Evolutionary conservation across 2,797 vertebrate genomes (phyloP).

Genomic region (Atherinosoma microstoma): DNA sequence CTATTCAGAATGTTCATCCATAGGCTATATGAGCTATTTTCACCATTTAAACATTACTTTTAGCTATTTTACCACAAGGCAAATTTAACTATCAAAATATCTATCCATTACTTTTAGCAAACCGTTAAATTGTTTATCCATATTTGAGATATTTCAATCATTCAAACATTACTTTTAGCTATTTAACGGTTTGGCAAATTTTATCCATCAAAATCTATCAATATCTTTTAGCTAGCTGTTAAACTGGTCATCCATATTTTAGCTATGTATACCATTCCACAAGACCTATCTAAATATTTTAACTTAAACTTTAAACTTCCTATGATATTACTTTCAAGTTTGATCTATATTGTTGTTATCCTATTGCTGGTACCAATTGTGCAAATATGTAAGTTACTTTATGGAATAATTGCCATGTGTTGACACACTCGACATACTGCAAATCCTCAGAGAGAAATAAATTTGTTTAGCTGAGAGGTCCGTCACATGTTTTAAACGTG

Average conservation of each 20-base stretch:
- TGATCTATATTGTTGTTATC: background rate
- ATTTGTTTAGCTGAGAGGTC: background rate
- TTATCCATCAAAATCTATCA: background rate
- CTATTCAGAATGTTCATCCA: too few relatives aligned
- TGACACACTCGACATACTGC: background rate
- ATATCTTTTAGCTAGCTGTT: too few relatives aligned
- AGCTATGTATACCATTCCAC: too few relatives aligned
- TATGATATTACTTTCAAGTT: background rate
- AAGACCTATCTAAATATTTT: too few relatives aligned
- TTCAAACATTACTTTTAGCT: background rate
- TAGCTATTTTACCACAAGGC: background rate
- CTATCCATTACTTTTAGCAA: background rate
- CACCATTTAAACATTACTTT: background rate
- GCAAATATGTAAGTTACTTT: background rate
- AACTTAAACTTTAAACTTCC: too few relatives aligned
- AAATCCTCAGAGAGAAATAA: background rate
- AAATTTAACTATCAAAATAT: background rate
- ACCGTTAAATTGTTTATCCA: too few relatives aligned
- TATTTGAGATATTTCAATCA: background rate
- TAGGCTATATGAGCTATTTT: background rate
- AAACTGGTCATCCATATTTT: too few relatives aligned
- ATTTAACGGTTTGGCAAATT: background rate
- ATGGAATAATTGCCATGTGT: background rate
- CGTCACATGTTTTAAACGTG: slow-evolving; percentile 6
- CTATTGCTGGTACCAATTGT: background rate